Evolutionary conservation across 2,113 vertebrate species (phyloP), one percentile per base, ranked within the genome.

Genomic region (Oophaga pumilio): DNA sequence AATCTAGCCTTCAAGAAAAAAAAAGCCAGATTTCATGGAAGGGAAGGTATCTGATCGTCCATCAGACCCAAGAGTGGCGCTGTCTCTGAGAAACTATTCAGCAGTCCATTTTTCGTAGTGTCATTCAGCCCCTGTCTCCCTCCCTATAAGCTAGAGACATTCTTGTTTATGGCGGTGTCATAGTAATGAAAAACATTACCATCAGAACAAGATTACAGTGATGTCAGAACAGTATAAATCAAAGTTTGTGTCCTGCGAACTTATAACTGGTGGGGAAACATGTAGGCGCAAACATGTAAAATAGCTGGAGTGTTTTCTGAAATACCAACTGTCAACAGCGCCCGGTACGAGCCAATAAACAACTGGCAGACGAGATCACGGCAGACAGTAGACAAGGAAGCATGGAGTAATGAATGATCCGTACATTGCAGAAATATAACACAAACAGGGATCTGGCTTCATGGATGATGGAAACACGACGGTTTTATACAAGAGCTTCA

Each of bases 221-320:
- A 74, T 74, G 71, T 74, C 43, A 74, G 71, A 74, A 50, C 33
- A 74, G 43, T 18, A 74, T 74, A 20, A 74, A 74, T 74, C 33
- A 74, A 50, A 74, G 71, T 49, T 74, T 49, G 43, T 50, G 71
- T 20, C 43, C 71, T 74, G 3, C 33, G 50, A 74, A 73, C 69
- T 73, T 73, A 73, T 43, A 73, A 74, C 71, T 74, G 71, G 71
- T 74, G 12, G 18, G 18, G 71, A 74, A 74, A 74, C 71, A 74
- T 49, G 71, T 74, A 18, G 71, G 71, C 71, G 71, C 71, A 74
- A 49, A 33, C 49, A 74, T 74, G 71, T 22, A 50, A 74, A 74
- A 74, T 74, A 74, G 71, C 71, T 74, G 71, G 43, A 74, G 71
- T 49, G 71, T 74, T 74, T 74, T 50, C 71, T 22, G 18, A 74